Percentiles rank a stretch among this genome's conserved stretches.
Conservation (phyloP, 2,888 invertebrate genomes). For the Hartigia nigra region DNA sequence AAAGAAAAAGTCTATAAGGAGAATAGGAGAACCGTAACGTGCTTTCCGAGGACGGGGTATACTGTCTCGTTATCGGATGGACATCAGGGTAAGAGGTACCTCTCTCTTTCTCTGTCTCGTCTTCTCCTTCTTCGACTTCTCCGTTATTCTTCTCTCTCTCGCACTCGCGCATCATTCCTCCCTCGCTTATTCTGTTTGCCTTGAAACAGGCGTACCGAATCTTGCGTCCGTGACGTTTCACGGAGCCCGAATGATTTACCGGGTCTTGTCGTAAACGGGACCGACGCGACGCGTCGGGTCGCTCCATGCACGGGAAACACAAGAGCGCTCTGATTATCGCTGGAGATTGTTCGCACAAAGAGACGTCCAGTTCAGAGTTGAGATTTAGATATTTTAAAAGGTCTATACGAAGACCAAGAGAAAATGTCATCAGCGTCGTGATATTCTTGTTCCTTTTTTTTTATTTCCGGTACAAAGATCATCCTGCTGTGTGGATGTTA, state of each 20-base stretch:
- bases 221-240: slow-evolving; percentile 50
- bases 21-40: neutral
- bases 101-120: neutral
- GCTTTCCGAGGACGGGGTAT: neutral
- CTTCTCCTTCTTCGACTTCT: neutral
- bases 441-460: neutral
- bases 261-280: slow-evolving; percentile 59
- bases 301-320: slow-evolving; percentile 52
- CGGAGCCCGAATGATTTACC: slow-evolving; percentile 61
- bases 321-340: slow-evolving; percentile 63
- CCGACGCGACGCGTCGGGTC: slow-evolving; percentile 32
- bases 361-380: slow-evolving; percentile 13
- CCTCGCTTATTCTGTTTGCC: neutral
- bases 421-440: neutral
- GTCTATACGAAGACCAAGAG: neutral
- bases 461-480: neutral
- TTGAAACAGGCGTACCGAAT: slow-evolving; percentile 56
- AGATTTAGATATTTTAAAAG: slow-evolving; percentile 37
- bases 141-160: neutral
- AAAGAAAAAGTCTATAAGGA: slow-evolving; percentile 14
- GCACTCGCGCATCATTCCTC: neutral
- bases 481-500: neutral
- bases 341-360: slow-evolving; percentile 60
- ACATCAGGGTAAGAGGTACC: slow-evolving; percentile 36
- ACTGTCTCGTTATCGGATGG: slow-evolving; percentile 50